Evolutionary conservation across 2,888 invertebrate species (phyloP), one percentile per base, ranked within the genome.

Genomic region (Mongoloraphidia duomilia): DNA sequence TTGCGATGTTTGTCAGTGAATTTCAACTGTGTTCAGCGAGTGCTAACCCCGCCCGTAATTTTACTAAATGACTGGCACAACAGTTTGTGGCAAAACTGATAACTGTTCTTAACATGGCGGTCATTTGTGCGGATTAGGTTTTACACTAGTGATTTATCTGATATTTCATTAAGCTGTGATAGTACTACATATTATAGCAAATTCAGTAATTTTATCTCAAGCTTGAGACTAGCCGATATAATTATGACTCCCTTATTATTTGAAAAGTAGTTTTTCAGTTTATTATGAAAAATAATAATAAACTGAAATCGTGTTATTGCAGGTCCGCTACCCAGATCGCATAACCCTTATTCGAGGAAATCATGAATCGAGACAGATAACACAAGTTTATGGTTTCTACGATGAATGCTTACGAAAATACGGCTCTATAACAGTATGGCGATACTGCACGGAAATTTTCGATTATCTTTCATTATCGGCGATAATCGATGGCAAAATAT

Each of bases 381-480:
- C 98, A 53, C 98, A 98, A 76, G 96, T 97, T 8, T 98, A 98
- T 67, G 98, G 98, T 8, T 98, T 98, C 71, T 98, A 99, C 66
- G 98, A 99, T 65, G 98, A 98, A 71, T 98, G 98, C 66, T 74
- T 97, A 57, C 79, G 98, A 55, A 98, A 98, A 74, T 98, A 99
- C 71, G 97, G 97, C 42, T 94, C 93, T 50, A 89, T 95, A 51
- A 93, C 93, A 53, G 98, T 99, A 4, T 98, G 98, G 98, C 80
- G 97, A 63, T 96, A 96, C 67, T 98, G 98, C 73, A 98, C 97
- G 54, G 98, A 99, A 73, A 95, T 97, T 59, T 97, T 97, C 65
- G 96, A 97, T 70, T 99, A 96, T 69, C 74, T 97, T 50, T 94
- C 94, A 45, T 71, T 97, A 46, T 94, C 95, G 2, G 96, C 96